These are phyloP conservation scores for Equus przewalskii DNA, from an alignment of 2,113 vertebrate genomes.

Conservation along the genomic window DNA sequence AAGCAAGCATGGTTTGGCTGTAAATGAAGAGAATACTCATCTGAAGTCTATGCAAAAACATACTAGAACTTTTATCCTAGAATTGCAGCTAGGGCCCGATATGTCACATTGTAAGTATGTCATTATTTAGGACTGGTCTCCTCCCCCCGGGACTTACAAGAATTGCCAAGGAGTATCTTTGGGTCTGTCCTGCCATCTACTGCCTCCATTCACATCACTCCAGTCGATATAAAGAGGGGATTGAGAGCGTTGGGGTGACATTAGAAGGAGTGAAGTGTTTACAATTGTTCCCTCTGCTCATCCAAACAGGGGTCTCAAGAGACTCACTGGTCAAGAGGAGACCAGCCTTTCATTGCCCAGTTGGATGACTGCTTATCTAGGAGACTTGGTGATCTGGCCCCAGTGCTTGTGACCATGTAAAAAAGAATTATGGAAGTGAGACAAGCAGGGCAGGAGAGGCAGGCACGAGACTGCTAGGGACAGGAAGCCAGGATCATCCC, in stretches of 20 bases:
- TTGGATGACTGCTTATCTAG: background rate
- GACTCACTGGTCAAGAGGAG: background rate
- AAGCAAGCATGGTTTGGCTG: background rate
- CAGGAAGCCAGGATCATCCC: background rate
- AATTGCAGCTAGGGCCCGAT: background rate
- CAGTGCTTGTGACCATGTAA: background rate
- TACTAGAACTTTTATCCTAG: background rate
- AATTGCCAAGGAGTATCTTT: background rate
- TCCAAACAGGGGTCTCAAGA: background rate
- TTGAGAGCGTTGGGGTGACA: background rate
- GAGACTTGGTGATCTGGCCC: background rate
- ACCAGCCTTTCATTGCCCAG: background rate
- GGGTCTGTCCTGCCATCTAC: background rate
- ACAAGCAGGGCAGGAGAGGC: background rate
- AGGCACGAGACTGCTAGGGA: background rate
- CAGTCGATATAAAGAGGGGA: background rate
- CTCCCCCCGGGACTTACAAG: background rate
- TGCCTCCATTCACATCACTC: background rate
- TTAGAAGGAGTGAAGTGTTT: background rate
- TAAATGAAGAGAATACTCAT: conserved; percentile 26
- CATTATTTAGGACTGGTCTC: background rate
- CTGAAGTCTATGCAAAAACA: background rate
- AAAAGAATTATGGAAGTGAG: background rate
- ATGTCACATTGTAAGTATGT: background rate
- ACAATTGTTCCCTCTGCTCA: background rate